Conservation (phyloP, 1,140 invertebrate species). For the Vollenhovia emeryi region DNA sequence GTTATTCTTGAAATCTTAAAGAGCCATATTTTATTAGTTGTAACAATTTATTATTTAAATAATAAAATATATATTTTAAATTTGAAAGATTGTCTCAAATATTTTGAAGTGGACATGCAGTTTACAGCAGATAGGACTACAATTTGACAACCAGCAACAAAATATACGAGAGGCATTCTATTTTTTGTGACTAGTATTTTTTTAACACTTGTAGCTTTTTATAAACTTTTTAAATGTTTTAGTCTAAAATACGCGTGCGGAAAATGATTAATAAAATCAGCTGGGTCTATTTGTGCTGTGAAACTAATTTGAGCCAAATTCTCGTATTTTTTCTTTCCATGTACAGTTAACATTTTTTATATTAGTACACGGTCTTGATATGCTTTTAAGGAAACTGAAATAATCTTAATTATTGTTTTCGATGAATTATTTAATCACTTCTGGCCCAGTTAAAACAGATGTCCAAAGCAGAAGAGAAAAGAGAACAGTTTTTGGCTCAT, state of each 20-base stretch:
- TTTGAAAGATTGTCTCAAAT: neutral
- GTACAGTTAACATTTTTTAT: neutral
- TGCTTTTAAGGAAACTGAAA: neutral
- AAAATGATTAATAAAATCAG: slow-evolving; percentile 45
- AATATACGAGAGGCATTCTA: slow-evolving; percentile 80
- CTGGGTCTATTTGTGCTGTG: slow-evolving; percentile 49
- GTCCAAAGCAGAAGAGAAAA: neutral
- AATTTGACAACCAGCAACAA: slow-evolving; percentile 69
- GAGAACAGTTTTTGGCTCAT: slow-evolving; percentile 1
- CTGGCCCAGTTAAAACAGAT: neutral
- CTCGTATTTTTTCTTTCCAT: slow-evolving; percentile 13
- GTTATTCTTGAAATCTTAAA: neutral
- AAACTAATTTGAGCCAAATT: slow-evolving; percentile 46
- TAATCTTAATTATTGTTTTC: slow-evolving; percentile 1
- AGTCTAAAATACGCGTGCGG: slow-evolving; percentile 59
- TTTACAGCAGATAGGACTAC: slow-evolving; percentile 70
- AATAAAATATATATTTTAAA: neutral
- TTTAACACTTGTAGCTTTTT: slow-evolving; percentile 81
- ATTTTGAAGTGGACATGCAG: slow-evolving; percentile 23
- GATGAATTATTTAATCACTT: slow-evolving; percentile 14
- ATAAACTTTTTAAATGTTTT: slow-evolving; percentile 75
- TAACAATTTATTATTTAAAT: slow-evolving; percentile 2
- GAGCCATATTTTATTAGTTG: neutral
- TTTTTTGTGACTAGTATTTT: slow-evolving; percentile 83
- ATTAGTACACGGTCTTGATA: neutral